Conservation (phyloP, 2,113 vertebrate genomes). For the Etia nguti region DNA sequence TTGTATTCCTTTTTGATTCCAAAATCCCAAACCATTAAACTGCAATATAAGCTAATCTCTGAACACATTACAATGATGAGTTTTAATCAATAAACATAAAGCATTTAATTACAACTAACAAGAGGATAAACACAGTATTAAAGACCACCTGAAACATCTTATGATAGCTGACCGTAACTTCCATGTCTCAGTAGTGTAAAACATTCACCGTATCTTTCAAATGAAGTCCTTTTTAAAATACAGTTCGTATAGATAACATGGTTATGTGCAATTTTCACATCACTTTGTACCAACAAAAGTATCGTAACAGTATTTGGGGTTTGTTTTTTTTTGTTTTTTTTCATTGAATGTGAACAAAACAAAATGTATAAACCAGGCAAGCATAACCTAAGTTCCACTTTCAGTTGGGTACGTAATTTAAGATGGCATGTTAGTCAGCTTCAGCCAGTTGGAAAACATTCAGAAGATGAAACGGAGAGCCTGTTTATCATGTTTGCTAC, state of each 20-base stretch:
- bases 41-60: background rate
- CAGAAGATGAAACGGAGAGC: background rate
- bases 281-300: background rate
- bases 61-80: background rate
- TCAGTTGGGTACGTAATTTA: background rate
- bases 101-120: conserved; percentile 47
- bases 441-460: background rate
- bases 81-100: conserved; percentile 21
- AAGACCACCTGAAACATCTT: conserved; percentile 7
- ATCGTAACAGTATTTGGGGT: background rate
- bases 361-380: background rate
- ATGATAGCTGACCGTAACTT: background rate
- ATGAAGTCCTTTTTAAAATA: conserved; percentile 14
- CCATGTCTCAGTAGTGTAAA: conserved; percentile 35
- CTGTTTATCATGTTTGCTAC: conserved; percentile 44
- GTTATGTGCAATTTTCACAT: conserved; percentile 40
- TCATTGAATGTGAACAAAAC: background rate
- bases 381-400: background rate
- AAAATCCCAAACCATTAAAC: background rate
- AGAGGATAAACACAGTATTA: conserved; percentile 9
- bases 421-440: background rate
- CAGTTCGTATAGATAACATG: background rate
- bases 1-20: background rate
- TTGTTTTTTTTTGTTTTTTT: background rate
- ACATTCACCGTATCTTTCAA: conserved; percentile 11